Conservation (phyloP, 2,888 invertebrate species). For the Ypsolopha sequella region DNA sequence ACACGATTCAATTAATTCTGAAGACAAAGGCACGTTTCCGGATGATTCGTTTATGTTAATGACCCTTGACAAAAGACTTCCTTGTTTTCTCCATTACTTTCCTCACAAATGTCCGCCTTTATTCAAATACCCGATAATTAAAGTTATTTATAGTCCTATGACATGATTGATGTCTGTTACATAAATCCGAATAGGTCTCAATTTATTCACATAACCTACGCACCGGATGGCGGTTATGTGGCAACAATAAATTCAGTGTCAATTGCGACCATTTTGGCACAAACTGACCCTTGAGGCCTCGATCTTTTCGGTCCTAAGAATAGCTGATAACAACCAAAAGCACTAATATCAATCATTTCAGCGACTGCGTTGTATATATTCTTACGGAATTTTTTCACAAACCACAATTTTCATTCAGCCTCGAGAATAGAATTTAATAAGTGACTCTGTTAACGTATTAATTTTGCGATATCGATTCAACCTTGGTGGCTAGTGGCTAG, state of each 20-base stretch:
- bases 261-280: not conserved
- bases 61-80: not conserved
- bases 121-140: no score
- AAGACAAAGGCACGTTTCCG: no score
- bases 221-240: no score
- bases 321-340: not conserved
- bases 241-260: not conserved
- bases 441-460: conserved; percentile 22
- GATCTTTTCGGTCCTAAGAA: not conserved
- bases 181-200: no score
- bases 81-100: no score
- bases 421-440: conserved; percentile 15
- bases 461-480: conserved; percentile 33
- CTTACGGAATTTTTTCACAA: no score
- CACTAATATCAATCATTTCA: not conserved
- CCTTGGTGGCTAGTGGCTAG: conserved; percentile 22
- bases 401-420: conserved; percentile 11
- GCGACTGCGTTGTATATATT: not conserved
- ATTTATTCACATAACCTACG: no score
- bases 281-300: not conserved
- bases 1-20: no score
- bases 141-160: no score
- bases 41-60: not conserved
- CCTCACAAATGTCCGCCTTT: no score
- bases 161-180: no score